Evolutionary conservation across 2,888 invertebrate genomes (phyloP).

Genomic region (Clusia tigrina): DNA sequence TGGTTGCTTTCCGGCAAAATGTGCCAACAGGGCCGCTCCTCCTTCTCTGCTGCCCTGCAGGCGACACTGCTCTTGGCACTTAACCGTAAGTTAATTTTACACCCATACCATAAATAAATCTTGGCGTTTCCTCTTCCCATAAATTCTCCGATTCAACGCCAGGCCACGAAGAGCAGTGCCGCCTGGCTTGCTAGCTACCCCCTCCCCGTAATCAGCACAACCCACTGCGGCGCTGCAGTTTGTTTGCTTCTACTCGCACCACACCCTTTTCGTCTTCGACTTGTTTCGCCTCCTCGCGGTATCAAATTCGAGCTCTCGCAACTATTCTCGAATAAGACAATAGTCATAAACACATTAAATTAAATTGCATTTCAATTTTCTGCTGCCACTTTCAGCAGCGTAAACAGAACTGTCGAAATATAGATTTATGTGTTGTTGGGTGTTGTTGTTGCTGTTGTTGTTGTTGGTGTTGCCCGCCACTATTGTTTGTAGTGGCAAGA

Average conservation of each 20-base stretch:
- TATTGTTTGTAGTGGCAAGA: too few relatives aligned
- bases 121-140: conserved; percentile 28
- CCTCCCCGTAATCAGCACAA: not conserved
- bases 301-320: not conserved
- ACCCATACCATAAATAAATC: conserved; percentile 30
- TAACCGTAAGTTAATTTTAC: conserved; percentile 6
- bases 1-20: not conserved
- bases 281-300: not conserved
- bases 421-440: conserved; percentile 6
- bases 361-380: conserved; percentile 57
- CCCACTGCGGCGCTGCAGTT: conserved; percentile 5
- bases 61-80: not conserved
- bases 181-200: not conserved
- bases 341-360: conserved; percentile 59
- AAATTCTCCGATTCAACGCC: conserved; percentile 27
- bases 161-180: not conserved
- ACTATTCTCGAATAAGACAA: conserved; percentile 39
- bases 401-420: conserved; percentile 28
- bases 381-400: conserved; percentile 20
- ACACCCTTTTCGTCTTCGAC: not conserved
- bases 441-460: conserved; percentile 9
- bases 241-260: not conserved
- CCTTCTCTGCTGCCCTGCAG: too few relatives aligned
- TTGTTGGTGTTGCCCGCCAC: not conserved
- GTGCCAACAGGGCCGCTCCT: not conserved